These are phyloP conservation scores for Sarcophaga peregrina DNA, from an alignment of 1,140 invertebrate genomes.

Conservation along the genomic window DNA sequence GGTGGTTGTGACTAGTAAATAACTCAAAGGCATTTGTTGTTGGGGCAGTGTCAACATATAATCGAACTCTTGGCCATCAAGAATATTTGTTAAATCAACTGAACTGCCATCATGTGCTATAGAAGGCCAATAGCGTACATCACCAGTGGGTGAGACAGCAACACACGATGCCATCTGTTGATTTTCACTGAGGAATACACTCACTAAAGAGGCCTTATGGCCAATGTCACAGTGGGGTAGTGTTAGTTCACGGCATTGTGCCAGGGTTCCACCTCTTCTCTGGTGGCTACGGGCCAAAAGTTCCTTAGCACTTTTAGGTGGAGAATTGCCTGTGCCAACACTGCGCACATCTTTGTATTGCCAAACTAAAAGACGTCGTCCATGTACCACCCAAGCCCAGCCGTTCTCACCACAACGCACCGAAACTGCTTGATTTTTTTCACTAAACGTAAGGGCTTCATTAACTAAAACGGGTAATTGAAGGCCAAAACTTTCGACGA, in stretches of 20 bases:
- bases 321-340: slow-evolving; percentile 24
- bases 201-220: slow-evolving; percentile 89
- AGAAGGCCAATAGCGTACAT: slow-evolving; percentile 89
- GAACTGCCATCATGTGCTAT: slow-evolving; percentile 88
- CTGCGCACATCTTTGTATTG: slow-evolving; percentile 73
- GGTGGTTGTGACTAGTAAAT: slow-evolving; percentile 90
- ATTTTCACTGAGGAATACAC: slow-evolving; percentile 78
- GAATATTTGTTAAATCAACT: slow-evolving; percentile 84
- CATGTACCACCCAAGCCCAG: slow-evolving; percentile 85
- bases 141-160: slow-evolving; percentile 93
- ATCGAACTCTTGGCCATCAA: slow-evolving; percentile 87
- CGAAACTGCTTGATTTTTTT: slow-evolving; percentile 72
- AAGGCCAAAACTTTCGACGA: slow-evolving; percentile 80
- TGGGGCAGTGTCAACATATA: slow-evolving; percentile 77
- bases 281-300: slow-evolving; percentile 56
- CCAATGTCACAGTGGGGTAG: slow-evolving; percentile 91
- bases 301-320: slow-evolving; percentile 44
- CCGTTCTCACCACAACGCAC: slow-evolving; percentile 74
- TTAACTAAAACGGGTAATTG: slow-evolving; percentile 87
- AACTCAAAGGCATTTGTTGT: slow-evolving; percentile 71
- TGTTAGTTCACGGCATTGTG: slow-evolving; percentile 82
- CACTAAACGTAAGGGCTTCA: slow-evolving; percentile 85
- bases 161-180: slow-evolving; percentile 86
- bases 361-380: slow-evolving; percentile 88
- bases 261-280: slow-evolving; percentile 62